These are phyloP conservation scores for Anguilla megastoma DNA, from an alignment of 2,797 vertebrate genomes.

Conservation along the genomic window DNA sequence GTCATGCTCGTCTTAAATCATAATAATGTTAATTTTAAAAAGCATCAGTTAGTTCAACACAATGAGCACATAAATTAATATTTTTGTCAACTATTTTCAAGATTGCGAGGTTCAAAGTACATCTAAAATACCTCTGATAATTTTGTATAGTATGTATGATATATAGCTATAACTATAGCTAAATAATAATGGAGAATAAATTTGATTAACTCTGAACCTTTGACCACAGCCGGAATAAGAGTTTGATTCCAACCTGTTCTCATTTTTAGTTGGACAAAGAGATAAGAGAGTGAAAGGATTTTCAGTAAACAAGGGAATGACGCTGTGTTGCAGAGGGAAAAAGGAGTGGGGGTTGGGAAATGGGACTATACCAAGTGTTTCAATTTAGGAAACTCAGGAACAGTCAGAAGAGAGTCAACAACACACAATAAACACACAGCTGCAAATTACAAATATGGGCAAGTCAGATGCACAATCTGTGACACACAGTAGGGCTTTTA, in stretches of 20 bases:
- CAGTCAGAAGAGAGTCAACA: not conserved
- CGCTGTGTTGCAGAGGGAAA: not conserved
- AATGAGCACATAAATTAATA: not conserved
- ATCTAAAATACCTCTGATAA: not conserved
- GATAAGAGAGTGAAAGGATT: not conserved
- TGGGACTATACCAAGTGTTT: conserved; percentile 15
- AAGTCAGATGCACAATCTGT: not conserved
- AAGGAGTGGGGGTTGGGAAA: not conserved
- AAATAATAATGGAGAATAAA: not conserved
- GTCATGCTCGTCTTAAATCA: not conserved
- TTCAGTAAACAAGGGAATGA: not conserved
- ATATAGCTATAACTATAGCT: not conserved
- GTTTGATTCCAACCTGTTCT: not conserved
- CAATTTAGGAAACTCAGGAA: not conserved
- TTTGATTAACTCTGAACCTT: not conserved
- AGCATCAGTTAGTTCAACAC: too few species aligned
- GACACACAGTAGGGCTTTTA: not conserved
- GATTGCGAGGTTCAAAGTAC: not conserved
- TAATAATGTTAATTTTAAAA: not conserved
- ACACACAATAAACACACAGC: not conserved
- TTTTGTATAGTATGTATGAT: not conserved
- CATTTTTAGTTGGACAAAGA: not conserved
- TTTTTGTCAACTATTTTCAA: not conserved
- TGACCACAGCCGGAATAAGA: not conserved
- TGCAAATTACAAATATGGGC: not conserved